Conservation (phyloP, 2,888 invertebrate species). For the Polia nebulosa region DNA sequence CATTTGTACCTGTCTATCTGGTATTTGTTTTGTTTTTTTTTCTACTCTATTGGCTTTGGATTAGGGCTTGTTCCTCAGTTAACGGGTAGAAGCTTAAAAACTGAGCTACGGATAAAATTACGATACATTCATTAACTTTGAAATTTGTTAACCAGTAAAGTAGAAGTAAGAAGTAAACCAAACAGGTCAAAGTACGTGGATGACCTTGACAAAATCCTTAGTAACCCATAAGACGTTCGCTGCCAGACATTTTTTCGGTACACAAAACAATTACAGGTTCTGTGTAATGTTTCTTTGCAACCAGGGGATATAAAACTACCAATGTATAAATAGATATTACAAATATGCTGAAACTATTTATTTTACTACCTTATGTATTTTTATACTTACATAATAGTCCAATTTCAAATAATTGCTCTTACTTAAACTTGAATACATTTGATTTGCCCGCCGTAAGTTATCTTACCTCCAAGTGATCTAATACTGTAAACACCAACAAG, state of each 20-base stretch:
- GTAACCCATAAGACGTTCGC: no score
- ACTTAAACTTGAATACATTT: neutral
- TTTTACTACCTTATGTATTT: no score
- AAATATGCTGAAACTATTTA: neutral
- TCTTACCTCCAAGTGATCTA: neutral
- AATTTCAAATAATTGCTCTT: neutral
- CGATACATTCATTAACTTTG: no score
- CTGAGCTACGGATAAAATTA: neutral
- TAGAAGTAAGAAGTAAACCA: no score
- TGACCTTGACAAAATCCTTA: no score
- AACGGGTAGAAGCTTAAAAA: neutral
- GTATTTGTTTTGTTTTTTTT: neutral
- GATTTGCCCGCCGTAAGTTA: neutral
- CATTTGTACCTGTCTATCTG: constrained; percentile 24
- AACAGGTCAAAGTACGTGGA: no score
- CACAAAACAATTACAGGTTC: no score
- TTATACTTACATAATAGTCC: neutral
- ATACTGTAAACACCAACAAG: neutral
- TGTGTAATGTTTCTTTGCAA: no score
- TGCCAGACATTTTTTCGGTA: no score
- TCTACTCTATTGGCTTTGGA: neutral
- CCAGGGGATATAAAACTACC: no score
- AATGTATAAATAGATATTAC: neutral
- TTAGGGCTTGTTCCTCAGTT: neutral
- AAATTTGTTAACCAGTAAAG: no score